These are phyloP conservation scores for Allolobophora icterica DNA, from an alignment of 2,888 invertebrate genomes.

Conservation along the genomic window DNA sequence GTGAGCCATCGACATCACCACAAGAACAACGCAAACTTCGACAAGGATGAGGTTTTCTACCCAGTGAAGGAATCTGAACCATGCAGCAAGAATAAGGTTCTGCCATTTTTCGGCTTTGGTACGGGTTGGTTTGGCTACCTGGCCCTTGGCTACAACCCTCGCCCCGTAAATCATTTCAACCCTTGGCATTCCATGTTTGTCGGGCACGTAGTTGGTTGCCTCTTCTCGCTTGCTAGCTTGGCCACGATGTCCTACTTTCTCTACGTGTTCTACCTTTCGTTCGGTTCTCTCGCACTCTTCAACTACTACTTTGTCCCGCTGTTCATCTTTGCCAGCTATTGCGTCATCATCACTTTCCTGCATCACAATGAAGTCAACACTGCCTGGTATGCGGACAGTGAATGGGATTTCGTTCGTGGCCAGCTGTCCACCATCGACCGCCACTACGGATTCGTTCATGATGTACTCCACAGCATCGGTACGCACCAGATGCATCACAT, in stretches of 20 bases:
- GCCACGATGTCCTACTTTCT: conserved; percentile 50
- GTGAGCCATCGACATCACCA: conserved; percentile 60
- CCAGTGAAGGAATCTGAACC: conserved; percentile 52
- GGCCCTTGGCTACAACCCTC: conserved; percentile 56
- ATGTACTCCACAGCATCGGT: conserved; percentile 59
- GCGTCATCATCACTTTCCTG: conserved; percentile 60
- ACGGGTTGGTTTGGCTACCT: conserved; percentile 57
- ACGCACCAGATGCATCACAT: conserved; percentile 61
- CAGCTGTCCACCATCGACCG: conserved; percentile 61
- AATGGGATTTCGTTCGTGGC: conserved; percentile 61
- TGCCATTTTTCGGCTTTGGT: conserved; percentile 50
- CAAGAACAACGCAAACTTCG: conserved; percentile 60
- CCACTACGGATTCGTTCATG: conserved; percentile 60
- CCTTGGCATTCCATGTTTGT: conserved; percentile 52
- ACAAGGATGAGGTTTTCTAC: conserved; percentile 61
- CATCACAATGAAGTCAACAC: conserved; percentile 70
- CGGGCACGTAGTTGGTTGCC: conserved; percentile 46
- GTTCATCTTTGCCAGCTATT: conserved; percentile 58
- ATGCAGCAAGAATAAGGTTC: not conserved
- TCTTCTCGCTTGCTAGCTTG: conserved; percentile 48
- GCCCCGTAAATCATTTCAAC: conserved; percentile 55
- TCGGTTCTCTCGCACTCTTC: conserved; percentile 51
- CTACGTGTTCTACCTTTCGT: conserved; percentile 46
- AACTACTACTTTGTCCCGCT: conserved; percentile 57
- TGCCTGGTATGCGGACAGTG: conserved; percentile 59